Evolutionary conservation across 1,140 invertebrate genomes (phyloP), one percentile per base, ranked within the genome.

Genomic region (Andrena cerasifolii): DNA sequence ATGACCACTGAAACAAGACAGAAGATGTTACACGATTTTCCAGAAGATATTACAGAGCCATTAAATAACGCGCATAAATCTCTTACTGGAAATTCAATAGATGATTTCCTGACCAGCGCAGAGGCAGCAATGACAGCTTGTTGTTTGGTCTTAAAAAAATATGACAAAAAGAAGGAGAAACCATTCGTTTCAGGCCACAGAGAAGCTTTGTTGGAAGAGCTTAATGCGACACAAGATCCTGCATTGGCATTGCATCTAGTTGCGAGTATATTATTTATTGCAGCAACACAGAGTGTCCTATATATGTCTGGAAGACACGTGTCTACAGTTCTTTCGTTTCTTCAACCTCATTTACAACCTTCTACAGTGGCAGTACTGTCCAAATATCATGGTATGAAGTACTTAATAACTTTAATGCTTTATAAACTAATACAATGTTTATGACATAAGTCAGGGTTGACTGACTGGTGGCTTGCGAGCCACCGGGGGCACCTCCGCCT

Each of bases 301-400:
- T 97, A 99, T 89, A 97, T 97, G 14, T 98, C 98, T 31, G 98
- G 98, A 0, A 95, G 97, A 90, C 97, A 98, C 92, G 97, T 99
- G 4, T 96, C 97, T 0, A 93, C 95, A 26, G 95, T 99, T 78
- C 92, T 99, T 26, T 85, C 92, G 2, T 96, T 95, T 90, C 93
- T 99, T 16, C 95, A 96, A 78, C 91, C 93, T 28, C 94, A 95
- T 74, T 89, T 99, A 33, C 94, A 94, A 74, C 90, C 93, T 24
- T 94, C 96, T 4, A 93, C 96, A 58, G 94, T 94, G 87, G 85
- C 93, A 12, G 87, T 94, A 51, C 92, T 99, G 4, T 93, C 94
- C 21, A 92, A 93, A 62, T 98, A 96, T 91, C 96, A 98, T 93
- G 97, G 97, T 98, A 91, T 88, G 79, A 66, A 53, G 66, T 65